These are phyloP conservation scores for Bryconaethiops microstoma DNA, from an alignment of 2,797 vertebrate genomes.

Conservation along the genomic window DNA sequence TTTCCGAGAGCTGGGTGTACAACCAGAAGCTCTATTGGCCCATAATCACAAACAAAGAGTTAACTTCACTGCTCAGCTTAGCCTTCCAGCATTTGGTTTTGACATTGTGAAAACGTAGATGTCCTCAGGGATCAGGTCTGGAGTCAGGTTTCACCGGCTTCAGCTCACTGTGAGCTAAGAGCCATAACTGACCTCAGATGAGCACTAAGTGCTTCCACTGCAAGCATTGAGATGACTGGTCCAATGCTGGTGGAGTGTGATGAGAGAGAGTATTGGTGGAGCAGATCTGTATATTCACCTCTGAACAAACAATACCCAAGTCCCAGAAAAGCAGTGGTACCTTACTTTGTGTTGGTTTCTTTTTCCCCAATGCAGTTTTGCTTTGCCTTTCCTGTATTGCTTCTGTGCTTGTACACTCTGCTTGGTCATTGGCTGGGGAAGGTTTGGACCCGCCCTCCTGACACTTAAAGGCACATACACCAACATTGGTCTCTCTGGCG, in stretches of 20 bases:
- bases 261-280: not conserved
- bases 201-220: not conserved
- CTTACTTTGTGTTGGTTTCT: slow-evolving; percentile 63
- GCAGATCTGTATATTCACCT: not conserved
- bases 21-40: not conserved
- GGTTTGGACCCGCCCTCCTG: slow-evolving; percentile 60
- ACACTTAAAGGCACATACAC: slow-evolving; percentile 15
- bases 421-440: slow-evolving; percentile 67
- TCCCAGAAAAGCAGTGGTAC: not conserved
- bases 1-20: not conserved
- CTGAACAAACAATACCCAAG: not conserved
- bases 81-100: slow-evolving; percentile 10
- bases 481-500: not conserved
- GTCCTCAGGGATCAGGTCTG: not conserved
- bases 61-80: slow-evolving; percentile 2
- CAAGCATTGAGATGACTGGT: not conserved
- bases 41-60: not conserved
- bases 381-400: slow-evolving; percentile 75
- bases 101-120: slow-evolving; percentile 1
- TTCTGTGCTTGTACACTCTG: slow-evolving; percentile 37
- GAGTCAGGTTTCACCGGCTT: slow-evolving; percentile 40
- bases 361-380: slow-evolving; percentile 59
- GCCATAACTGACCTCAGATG: not conserved
- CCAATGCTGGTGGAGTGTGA: not conserved
- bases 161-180: slow-evolving; percentile 2